phyloP scores from a whole-genome alignment of 2,797 vertebrate genomes.

The Menidia menidia region DNA sequence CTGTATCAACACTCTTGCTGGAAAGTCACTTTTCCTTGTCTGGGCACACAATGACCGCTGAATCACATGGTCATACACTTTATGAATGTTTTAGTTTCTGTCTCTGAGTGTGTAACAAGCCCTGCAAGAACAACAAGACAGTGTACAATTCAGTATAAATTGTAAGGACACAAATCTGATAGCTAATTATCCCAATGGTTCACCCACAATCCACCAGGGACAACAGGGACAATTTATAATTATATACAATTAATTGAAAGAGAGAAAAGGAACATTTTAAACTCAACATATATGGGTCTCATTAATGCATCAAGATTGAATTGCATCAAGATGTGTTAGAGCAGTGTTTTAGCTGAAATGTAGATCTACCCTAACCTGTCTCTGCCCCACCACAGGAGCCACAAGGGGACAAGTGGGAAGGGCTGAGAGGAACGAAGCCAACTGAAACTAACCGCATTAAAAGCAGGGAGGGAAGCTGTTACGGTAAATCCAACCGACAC shows the following conservation, averaged over 20 bases:
- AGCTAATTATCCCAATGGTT: conserved; percentile 5
- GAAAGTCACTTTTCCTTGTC: conserved; percentile 59
- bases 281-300: conserved; percentile 6
- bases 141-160: conserved; percentile 47
- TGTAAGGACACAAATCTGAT: conserved; percentile 27
- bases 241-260: not conserved
- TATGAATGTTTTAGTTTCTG: conserved; percentile 10
- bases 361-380: conserved; percentile 62
- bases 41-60: conserved; percentile 67
- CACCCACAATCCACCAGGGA: conserved; percentile 30
- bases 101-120: conserved; percentile 7
- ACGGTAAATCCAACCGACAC: conserved; percentile 39
- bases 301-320: conserved; percentile 39
- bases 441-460: conserved; percentile 46
- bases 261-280: conserved; percentile 9
- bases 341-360: conserved; percentile 43
- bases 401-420: conserved; percentile 50
- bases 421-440: conserved; percentile 35
- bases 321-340: conserved; percentile 43
- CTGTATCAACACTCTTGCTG: conserved; percentile 42
- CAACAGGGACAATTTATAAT: not conserved
- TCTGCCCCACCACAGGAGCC: conserved; percentile 57
- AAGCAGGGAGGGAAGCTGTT: conserved; percentile 18
- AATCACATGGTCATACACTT: conserved; percentile 54
- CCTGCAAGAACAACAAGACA: conserved; percentile 41